Conservation (phyloP, 2,113 vertebrate species). For the Phrynosoma blainvillii region DNA sequence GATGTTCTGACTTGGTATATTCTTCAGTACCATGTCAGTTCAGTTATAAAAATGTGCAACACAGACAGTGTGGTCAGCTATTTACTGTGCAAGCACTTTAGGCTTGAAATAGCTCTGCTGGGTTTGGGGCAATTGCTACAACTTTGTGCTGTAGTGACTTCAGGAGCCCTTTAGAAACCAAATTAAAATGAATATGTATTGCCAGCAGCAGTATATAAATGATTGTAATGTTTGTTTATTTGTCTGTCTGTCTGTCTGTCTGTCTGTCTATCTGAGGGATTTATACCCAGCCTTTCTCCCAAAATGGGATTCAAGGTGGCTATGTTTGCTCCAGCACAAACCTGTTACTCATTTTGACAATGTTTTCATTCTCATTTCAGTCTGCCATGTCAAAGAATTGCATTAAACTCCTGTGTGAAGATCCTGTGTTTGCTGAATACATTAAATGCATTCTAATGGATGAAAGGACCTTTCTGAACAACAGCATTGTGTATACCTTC, state of each 20-base stretch:
- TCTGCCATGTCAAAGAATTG: conserved; percentile 93
- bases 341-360: conserved; percentile 3
- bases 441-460: conserved; percentile 99
- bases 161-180: not conserved
- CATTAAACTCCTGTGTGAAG: conserved; percentile 96
- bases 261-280: no score
- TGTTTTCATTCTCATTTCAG: conserved; percentile 70
- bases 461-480: conserved; percentile 95
- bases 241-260: no score
- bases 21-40: not conserved
- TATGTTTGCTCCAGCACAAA: not conserved
- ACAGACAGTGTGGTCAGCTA: not conserved
- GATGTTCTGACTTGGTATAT: not conserved
- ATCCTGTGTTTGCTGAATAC: conserved; percentile 96
- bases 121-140: not conserved
- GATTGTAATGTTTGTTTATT: not conserved
- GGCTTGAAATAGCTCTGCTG: not conserved
- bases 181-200: accelerated
- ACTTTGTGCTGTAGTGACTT: not conserved
- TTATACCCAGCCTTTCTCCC: no score
- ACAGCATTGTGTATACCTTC: conserved; percentile 93
- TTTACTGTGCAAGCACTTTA: not conserved
- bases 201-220: not conserved
- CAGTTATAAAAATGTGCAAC: not conserved
- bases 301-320: no score